Evolutionary conservation across 2,113 vertebrate genomes (phyloP).

Genomic region (Nestor notabilis): DNA sequence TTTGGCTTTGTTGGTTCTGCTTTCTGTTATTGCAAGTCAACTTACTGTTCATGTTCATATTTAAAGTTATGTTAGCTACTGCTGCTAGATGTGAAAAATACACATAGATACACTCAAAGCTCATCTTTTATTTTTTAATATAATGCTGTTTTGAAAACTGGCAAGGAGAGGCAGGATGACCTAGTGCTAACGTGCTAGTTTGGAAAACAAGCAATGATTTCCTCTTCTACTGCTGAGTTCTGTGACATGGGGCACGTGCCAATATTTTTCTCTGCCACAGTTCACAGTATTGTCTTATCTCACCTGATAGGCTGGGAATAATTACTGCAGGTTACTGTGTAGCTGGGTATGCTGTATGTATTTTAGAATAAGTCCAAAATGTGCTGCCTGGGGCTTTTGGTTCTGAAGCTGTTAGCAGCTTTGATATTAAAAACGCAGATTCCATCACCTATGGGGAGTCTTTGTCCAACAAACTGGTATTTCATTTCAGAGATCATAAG

Average conservation of each 20-base stretch:
- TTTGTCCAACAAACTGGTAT: not conserved
- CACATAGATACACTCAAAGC: not conserved
- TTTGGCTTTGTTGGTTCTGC: not conserved
- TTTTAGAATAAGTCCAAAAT: not conserved
- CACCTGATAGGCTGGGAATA: not conserved
- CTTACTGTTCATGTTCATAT: not conserved
- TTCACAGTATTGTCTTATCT: not conserved
- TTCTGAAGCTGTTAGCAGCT: not conserved
- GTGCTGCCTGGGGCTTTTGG: not conserved
- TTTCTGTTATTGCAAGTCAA: not conserved
- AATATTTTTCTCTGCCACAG: not conserved
- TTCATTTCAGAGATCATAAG: not conserved
- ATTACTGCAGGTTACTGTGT: not conserved
- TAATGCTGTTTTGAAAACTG: not conserved
- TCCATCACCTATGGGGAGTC: not conserved
- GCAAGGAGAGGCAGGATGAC: not conserved
- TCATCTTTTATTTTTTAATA: not conserved
- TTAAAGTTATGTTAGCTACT: not conserved
- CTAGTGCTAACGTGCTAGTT: not conserved
- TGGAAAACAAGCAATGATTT: accelerated
- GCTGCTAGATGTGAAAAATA: not conserved
- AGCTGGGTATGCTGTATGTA: not conserved
- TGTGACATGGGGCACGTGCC: not conserved
- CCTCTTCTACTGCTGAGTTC: not conserved
- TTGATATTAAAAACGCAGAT: not conserved